A percentile compares a stretch with the other conserved stretches of the same genome.
Evolutionary conservation across 2,113 vertebrate genomes (phyloP).

Genomic region (Prolemur simus): DNA sequence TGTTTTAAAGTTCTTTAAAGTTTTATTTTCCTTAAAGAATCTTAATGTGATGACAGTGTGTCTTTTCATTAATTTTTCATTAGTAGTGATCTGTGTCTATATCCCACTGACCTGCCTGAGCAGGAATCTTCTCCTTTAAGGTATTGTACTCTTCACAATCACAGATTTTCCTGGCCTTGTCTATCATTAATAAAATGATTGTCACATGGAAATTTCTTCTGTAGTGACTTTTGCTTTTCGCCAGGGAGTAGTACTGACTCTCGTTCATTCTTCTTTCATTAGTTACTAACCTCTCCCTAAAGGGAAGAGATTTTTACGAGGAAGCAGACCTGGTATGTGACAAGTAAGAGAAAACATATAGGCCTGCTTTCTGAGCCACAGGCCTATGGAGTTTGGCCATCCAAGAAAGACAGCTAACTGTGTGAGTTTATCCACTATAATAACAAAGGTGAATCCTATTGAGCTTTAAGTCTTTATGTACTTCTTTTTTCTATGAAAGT

Average conservation of each 20-base stretch:
- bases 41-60: background rate
- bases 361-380: background rate
- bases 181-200: background rate
- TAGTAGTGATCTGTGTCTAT: background rate
- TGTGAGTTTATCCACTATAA: background rate
- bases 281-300: background rate
- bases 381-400: background rate
- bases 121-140: background rate
- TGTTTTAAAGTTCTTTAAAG: background rate
- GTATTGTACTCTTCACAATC: too few relatives aligned
- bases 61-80: background rate
- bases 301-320: background rate
- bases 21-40: background rate
- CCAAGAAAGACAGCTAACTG: background rate
- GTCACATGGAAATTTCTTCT: background rate
- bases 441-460: background rate
- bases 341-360: background rate
- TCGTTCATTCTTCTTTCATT: background rate
- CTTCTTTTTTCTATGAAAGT: background rate
- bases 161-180: background rate
- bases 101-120: background rate
- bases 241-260: background rate
- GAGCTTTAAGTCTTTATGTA: background rate
- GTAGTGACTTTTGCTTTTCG: background rate
- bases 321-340: background rate